A percentile compares a stretch with the other conserved stretches of the same genome.
Evolutionary conservation across 2,113 vertebrate species (phyloP).

Genomic region (Paraplagusia blochii): DNA sequence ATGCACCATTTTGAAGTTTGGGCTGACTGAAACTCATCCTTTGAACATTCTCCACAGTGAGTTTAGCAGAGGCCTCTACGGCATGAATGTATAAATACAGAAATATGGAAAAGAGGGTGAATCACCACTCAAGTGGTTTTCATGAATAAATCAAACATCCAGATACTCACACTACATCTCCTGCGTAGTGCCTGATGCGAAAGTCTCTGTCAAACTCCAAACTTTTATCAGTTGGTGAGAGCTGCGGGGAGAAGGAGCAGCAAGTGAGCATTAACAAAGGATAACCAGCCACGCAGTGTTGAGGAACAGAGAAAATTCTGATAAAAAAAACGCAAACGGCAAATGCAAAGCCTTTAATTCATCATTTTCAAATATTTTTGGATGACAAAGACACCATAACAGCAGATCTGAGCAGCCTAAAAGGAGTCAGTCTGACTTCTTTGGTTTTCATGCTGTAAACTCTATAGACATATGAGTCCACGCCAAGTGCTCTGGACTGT

Average conservation of each 20-base stretch:
- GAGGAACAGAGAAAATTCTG: too few species aligned
- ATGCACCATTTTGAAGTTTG: too few species aligned
- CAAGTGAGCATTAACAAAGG: not conserved
- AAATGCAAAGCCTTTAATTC: not conserved
- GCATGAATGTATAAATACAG: slow-evolving; percentile 19
- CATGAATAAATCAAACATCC: slow-evolving; percentile 23
- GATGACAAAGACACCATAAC: too few species aligned
- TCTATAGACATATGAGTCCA: too few species aligned
- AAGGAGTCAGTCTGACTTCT: too few species aligned
- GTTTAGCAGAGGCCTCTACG: slow-evolving; percentile 7
- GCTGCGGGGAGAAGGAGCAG: slow-evolving; percentile 67
- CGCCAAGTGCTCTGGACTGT: not conserved
- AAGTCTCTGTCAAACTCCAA: slow-evolving; percentile 95
- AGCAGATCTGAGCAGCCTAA: too few species aligned
- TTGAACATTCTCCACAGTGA: not conserved
- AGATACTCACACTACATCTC: slow-evolving; percentile 90
- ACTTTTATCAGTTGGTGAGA: slow-evolving; percentile 88
- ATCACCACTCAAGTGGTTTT: slow-evolving; percentile 24
- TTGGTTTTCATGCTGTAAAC: too few species aligned
- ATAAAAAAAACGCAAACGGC: too few species aligned
- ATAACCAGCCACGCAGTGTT: not conserved
- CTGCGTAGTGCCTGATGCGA: slow-evolving; percentile 92
- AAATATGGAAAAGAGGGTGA: slow-evolving; percentile 21
- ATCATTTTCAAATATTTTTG: not conserved
- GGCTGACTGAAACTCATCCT: too few species aligned